A percentile compares a stretch with the other conserved stretches of the same genome.
Conservation (phyloP, 1,140 invertebrate species). For the Lepidurus arcticus region DNA sequence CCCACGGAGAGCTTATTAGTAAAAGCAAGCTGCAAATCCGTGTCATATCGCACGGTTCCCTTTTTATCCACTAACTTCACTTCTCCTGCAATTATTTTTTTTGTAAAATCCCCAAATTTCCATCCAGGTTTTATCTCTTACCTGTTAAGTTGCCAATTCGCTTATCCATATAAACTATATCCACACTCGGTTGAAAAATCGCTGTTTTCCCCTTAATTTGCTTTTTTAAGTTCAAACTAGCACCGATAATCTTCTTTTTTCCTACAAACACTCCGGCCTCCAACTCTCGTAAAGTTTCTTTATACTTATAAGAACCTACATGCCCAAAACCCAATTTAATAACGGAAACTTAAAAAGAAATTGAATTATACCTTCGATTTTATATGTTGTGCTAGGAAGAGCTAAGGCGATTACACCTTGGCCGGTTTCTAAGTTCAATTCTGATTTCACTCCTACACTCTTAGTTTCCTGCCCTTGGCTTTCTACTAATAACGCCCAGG, state of each 20-base stretch:
- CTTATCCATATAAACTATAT: constrained; percentile 19
- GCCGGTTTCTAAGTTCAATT: constrained; percentile 24
- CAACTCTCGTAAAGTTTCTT: constrained; percentile 22
- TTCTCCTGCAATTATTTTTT: constrained; percentile 43
- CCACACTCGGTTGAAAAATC: constrained; percentile 22
- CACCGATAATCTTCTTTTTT: constrained; percentile 8
- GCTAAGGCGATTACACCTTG: background rate
- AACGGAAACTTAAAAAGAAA: background rate
- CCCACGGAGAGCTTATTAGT: constrained; percentile 46
- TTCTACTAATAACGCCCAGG: constrained; percentile 28
- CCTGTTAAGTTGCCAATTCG: constrained; percentile 27
- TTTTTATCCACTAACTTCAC: constrained; percentile 56
- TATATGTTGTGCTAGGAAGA: constrained; percentile 24
- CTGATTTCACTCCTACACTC: constrained; percentile 24
- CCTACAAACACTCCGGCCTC: constrained; percentile 23
- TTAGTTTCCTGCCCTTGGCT: constrained; percentile 18
- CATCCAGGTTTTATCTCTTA: background rate
- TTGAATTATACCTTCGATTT: constrained; percentile 26
- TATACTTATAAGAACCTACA: constrained; percentile 27
- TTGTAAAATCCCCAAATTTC: background rate
- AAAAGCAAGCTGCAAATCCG: constrained; percentile 51
- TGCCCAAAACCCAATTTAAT: background rate
- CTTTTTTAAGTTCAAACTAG: background rate
- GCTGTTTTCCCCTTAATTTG: background rate
- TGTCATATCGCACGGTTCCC: constrained; percentile 62